Evolutionary conservation across 2,797 vertebrate species (phyloP).

Genomic region (Tapera naevia): DNA sequence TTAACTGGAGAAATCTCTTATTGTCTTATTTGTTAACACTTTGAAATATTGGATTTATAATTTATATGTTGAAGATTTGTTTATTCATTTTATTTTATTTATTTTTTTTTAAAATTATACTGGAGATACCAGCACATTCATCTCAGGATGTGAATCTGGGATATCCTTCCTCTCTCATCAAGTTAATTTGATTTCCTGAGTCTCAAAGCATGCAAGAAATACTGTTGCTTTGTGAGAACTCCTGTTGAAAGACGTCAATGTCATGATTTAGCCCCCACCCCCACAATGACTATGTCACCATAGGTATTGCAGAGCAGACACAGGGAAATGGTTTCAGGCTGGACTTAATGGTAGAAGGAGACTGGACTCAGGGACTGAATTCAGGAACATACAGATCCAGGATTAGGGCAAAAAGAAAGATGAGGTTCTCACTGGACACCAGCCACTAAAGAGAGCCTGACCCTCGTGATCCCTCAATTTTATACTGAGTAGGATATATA

Average conservation of each 20-base stretch:
- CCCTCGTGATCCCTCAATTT: no score
- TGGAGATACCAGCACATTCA: background rate
- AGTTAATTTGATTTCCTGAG: constrained; percentile 31
- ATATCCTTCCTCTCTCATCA: background rate
- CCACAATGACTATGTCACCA: no score
- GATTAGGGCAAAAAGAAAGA: no score
- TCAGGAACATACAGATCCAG: no score
- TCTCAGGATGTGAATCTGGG: background rate
- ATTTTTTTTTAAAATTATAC: background rate
- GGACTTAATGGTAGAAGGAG: no score
- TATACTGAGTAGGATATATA: no score
- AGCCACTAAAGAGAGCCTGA: no score
- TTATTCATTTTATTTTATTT: background rate
- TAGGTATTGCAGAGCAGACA: no score
- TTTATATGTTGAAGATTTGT: fast-evolving
- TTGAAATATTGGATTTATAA: background rate
- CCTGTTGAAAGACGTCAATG: constrained; percentile 14
- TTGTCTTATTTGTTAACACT: background rate
- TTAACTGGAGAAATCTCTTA: background rate
- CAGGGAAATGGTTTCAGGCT: no score
- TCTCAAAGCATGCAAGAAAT: constrained; percentile 26
- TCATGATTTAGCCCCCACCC: no score
- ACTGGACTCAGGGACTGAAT: no score
- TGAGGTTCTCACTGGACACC: no score
- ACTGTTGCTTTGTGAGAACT: constrained; percentile 47